Evolutionary conservation across 2,888 invertebrate genomes (phyloP).

Genomic region (Griposia aprilina): DNA sequence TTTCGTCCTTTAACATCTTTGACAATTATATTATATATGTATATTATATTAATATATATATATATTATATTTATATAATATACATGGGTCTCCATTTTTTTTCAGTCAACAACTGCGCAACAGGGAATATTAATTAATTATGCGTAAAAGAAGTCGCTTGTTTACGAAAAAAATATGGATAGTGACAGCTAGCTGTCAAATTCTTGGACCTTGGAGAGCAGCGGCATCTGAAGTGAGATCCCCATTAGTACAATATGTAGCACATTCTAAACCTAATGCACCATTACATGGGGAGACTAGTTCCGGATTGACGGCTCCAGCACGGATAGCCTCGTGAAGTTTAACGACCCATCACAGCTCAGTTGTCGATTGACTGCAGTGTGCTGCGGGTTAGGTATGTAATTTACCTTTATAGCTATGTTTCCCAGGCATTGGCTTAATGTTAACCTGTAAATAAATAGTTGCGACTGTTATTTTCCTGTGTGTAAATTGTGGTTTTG

Average conservation of each 20-base stretch:
- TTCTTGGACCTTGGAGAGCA: too few relatives aligned
- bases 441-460: conserved; percentile 30
- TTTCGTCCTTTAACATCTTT: too few relatives aligned
- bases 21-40: too few relatives aligned
- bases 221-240: too few relatives aligned
- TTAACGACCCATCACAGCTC: conserved; percentile 71
- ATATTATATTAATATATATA: too few relatives aligned
- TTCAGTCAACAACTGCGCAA: too few relatives aligned
- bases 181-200: too few relatives aligned
- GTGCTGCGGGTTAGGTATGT: conserved; percentile 29
- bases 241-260: conserved; percentile 34
- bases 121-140: too few relatives aligned
- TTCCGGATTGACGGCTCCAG: conserved; percentile 55
- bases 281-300: conserved; percentile 50
- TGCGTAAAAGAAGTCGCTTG: too few relatives aligned
- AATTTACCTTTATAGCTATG: conserved; percentile 39
- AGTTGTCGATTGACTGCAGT: conserved; percentile 69
- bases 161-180: too few relatives aligned
- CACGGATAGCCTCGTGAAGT: conserved; percentile 70
- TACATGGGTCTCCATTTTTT: too few relatives aligned
- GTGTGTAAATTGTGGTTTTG: not conserved
- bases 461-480: conserved; percentile 1
- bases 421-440: conserved; percentile 38
- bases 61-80: too few relatives aligned
- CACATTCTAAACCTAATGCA: conserved; percentile 58